Base-by-base conservation (phyloP, 2,888 invertebrate genomes). In the Leptopilina syphax region DNA sequence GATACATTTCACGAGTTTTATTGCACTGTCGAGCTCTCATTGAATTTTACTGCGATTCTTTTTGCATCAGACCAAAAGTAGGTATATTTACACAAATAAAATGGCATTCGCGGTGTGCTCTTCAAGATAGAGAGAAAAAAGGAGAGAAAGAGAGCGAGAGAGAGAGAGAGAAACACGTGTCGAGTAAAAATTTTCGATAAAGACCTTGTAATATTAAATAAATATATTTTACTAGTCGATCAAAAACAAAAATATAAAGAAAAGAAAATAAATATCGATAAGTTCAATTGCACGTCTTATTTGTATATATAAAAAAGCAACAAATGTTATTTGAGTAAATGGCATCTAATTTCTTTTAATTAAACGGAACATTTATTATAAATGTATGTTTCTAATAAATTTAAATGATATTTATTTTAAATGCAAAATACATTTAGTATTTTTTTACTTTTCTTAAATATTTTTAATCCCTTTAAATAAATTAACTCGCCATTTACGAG, bases 1-100 rank as follows among this genome's bases (percentile, higher is more conserved):
- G 80, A 80, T 80, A 83, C 83, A 83, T 81, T 82, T 84, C 83
- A 82, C 79, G 76, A 82, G 80, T 84, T 84, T 84, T 83, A 84
- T 83, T 80, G 81, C 82, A 79, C 81, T 81, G 79, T 80, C 77
- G 83, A 81, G 83, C 83, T 82, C 80, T 82, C 82, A 82, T 83
- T 83, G 84, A 84, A 84, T 84, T 84, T 84, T 80, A 84, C 83
- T 82, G 84, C 50, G 10, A 50, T 10, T 50, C 82, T 83, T 84
- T 83, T 81, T 80, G 70, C 79, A 50, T 24, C 54, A 73, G 54
- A 8, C 73, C 50, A 50, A 50, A 50, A 73, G 73, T 73, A 57
- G 73, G 34, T 34, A 73, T 73, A 73, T 54, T 50, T 50, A 50
- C 9, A 50, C 50, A 50, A 50, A 73, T 54, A n/a, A 57, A 73